Base-by-base conservation (phyloP, 92 coral and sea anemone species). In the Muricea muricata region DNA sequence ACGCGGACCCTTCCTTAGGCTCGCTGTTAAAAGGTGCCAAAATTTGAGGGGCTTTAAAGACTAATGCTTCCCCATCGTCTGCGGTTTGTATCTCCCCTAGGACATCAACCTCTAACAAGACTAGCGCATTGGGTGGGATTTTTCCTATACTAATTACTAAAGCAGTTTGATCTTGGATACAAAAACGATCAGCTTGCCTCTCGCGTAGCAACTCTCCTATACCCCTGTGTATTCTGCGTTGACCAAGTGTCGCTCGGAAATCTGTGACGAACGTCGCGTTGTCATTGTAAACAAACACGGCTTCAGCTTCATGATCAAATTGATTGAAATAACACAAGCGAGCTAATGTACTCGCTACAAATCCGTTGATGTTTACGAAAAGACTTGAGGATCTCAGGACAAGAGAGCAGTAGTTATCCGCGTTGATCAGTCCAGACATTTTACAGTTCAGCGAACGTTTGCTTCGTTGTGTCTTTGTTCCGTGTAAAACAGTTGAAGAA, bases 341-440 rank as follows among this genome's bases (percentile, higher is more conserved):
- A 18, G 98, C 98, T 76, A 91, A 78, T 69, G 92, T 85, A 58
- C 94, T 81, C 37, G 98, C 97, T 7, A 94, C 95, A 90, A 95
- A 95, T 11, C 98, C 98, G 65, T 93, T 93, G 8, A 95, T 92
- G 70, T 95, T 97, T 60, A 97, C 97, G 80, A 91, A 95, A 46
- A 95, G 91, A 73, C 97, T 95, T n/a, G 98, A 95, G 7, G 98
- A 97, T 32, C 89, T 95, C 6, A 95, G 85, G 47, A 87, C 93
- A 17, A 95, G 83, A 66, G 91, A 74, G 20, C 82, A 70, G 68
- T 80, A 90, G 12, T 91, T 88, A 70, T 95, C 91, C 0, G 94
- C 89, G 80, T 90, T 93, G n/a, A 93, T 93, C 45, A 95, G 69
- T 13, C 98, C 98, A 33, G 92, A 83, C 98, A 94, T 94, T 61